A percentile compares a stretch with the other conserved stretches of the same genome.
Conservation (phyloP, 2,888 invertebrate genomes). For the Ophion ventricosus region DNA sequence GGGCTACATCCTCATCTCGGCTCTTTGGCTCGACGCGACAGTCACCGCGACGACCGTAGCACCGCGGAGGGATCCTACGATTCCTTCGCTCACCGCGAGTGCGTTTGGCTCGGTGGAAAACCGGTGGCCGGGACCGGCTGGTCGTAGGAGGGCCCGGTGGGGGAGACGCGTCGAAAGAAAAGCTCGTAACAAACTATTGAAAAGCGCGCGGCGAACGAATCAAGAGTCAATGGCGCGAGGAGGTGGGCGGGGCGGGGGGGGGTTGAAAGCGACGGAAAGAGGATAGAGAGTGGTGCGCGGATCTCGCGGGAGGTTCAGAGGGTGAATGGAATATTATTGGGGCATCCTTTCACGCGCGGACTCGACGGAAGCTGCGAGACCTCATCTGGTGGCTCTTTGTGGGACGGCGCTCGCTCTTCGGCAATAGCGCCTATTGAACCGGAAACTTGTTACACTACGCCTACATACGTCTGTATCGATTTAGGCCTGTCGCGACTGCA, state of each 20-base stretch:
- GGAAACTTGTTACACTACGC: conserved; percentile 73
- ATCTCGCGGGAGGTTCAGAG: conserved; percentile 64
- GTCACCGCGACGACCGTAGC: conserved; percentile 25
- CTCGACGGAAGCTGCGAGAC: conserved; percentile 83
- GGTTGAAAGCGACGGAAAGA: conserved; percentile 59
- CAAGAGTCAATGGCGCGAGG: conserved; percentile 81
- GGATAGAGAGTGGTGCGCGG: conserved; percentile 55
- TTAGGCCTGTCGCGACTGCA: neutral
- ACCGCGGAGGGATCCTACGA: neutral
- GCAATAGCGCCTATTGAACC: conserved; percentile 82
- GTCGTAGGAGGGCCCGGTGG: neutral
- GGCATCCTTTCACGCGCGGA: conserved; percentile 83
- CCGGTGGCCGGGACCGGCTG: neutral
- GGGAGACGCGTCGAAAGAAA: conserved; percentile 78
- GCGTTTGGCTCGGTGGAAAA: neutral
- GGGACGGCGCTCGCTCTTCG: conserved; percentile 80
- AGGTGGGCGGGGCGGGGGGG: conserved; percentile 42
- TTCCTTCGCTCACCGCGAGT: too few relatives aligned
- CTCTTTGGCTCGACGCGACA: conserved; percentile 81
- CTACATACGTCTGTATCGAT: conserved; percentile 58
- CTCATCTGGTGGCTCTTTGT: conserved; percentile 81
- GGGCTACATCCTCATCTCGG: conserved; percentile 83
- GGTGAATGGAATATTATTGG: conserved; percentile 83
- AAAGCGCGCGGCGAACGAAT: conserved; percentile 81
- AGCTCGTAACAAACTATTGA: conserved; percentile 83